Evolutionary conservation across 2,888 invertebrate genomes (phyloP), one percentile per base, ranked within the genome.

Genomic region (Mesorhabditis sp.): DNA sequence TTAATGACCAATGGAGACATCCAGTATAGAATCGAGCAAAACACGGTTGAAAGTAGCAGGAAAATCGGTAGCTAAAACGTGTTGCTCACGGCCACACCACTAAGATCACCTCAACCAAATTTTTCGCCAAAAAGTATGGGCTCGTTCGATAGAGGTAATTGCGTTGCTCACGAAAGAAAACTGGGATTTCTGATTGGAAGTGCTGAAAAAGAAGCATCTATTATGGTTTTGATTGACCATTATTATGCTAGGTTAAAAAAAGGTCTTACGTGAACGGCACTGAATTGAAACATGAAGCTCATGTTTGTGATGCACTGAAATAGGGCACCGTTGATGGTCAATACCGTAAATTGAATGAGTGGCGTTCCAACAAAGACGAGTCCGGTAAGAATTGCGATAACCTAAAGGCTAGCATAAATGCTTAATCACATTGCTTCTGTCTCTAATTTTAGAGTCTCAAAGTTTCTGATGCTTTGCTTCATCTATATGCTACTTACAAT

Each of bases 281-380:
- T 92, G 85, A 94, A 94, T n/a, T 93, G 91, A 87, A 94, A 95
- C 85, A 93, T 92, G 87, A 95, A 95, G 4, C 94, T 94, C 92
- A 94, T 93, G 85, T 93, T 94, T n/a, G 93, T 92, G 67, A 94
- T 89, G 86, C 94, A 92, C 83, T 94, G 90, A 86, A 94, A 95
- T 70, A 95, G 89, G 42, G 92, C 92, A 61, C 95, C 95, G 86
- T 94, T 95, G 78, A 95, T 93, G 86, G 95, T 95, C 92, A 93
- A 93, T 0, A 95, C 71, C 45, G 81, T 80, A 43, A 69, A 66
- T 63, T 80, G 78, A 63, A 67, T 67, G 13, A 82, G 65, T n/a
- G 73, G 74, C 7, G 71, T 76, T 62, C 10, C 42, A 13, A 92
- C 86, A 93, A 92, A 85, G 92, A 91, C 72, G 28, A 80, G 66